Conservation (phyloP, 1,140 invertebrate species). For the Pseudomyrmex gracilis region DNA sequence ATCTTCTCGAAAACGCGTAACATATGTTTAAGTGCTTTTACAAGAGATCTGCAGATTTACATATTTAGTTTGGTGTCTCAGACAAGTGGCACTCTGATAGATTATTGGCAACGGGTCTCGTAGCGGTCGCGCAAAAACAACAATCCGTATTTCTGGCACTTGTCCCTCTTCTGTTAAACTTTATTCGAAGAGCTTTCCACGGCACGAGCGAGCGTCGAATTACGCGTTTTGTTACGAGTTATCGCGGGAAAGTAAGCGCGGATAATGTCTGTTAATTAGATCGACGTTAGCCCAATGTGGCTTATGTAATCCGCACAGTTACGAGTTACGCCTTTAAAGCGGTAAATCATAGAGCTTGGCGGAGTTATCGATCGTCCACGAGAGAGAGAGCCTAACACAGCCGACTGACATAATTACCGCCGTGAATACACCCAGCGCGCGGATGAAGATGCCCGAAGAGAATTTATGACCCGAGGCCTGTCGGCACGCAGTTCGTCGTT, state of each 20-base stretch:
- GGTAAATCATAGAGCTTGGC: slow-evolving; percentile 33
- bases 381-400: slow-evolving; percentile 15
- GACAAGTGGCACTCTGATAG: background rate
- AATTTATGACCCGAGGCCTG: slow-evolving; percentile 57
- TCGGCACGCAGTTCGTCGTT: slow-evolving; percentile 55
- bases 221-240: slow-evolving; percentile 16
- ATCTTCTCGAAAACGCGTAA: background rate
- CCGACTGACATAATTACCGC: slow-evolving; percentile 63
- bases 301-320: slow-evolving; percentile 37
- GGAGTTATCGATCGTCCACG: slow-evolving; percentile 39
- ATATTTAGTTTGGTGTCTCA: background rate
- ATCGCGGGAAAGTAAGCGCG: slow-evolving; percentile 37
- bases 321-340: slow-evolving; percentile 34
- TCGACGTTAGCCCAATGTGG: background rate
- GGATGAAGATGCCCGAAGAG: slow-evolving; percentile 66
- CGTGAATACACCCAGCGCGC: slow-evolving; percentile 46
- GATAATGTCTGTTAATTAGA: slow-evolving; percentile 50
- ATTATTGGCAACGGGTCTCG: slow-evolving; percentile 20
- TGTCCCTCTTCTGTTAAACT: background rate
- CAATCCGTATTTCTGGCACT: background rate
- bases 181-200: background rate
- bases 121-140: background rate
- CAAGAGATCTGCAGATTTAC: background rate
- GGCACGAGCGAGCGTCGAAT: background rate
- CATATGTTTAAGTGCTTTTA: slow-evolving; percentile 7